Evolutionary conservation across 2,888 invertebrate species (phyloP).

Genomic region (Odontothrips loti): DNA sequence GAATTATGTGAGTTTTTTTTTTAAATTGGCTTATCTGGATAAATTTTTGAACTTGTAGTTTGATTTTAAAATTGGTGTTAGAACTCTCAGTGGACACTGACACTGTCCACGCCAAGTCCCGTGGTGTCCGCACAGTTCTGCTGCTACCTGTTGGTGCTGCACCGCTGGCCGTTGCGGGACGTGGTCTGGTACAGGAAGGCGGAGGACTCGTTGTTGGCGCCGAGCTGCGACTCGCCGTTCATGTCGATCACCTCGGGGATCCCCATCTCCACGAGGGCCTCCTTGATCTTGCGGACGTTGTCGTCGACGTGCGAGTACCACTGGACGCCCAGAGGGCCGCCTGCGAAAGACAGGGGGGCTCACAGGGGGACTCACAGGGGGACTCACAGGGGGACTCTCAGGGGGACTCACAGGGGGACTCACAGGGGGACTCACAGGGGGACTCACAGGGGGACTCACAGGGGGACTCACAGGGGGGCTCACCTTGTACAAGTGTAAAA

Average conservation of each 20-base stretch:
- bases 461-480: too few species aligned
- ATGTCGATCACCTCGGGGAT: not conserved
- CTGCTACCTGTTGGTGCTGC: not conserved
- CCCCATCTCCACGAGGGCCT: not conserved
- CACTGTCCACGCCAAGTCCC: not conserved
- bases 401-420: too few species aligned
- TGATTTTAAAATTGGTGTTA: too few species aligned
- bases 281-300: not conserved
- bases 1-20: too few species aligned
- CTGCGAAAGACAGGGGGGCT: not conserved
- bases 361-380: too few species aligned
- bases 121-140: not conserved
- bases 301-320: not conserved
- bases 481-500: not conserved
- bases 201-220: not conserved
- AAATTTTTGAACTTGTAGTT: not conserved
- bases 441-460: too few species aligned
- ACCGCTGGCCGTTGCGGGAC: not conserved
- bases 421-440: too few species aligned
- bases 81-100: too few species aligned
- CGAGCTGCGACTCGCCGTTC: constrained; percentile 7
- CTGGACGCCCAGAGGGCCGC: not conserved
- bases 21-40: too few species aligned
- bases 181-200: constrained; percentile 3
- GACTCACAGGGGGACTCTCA: too few species aligned